Conservation (phyloP, 2,113 vertebrate genomes). For the Engraulis encrasicolus region DNA sequence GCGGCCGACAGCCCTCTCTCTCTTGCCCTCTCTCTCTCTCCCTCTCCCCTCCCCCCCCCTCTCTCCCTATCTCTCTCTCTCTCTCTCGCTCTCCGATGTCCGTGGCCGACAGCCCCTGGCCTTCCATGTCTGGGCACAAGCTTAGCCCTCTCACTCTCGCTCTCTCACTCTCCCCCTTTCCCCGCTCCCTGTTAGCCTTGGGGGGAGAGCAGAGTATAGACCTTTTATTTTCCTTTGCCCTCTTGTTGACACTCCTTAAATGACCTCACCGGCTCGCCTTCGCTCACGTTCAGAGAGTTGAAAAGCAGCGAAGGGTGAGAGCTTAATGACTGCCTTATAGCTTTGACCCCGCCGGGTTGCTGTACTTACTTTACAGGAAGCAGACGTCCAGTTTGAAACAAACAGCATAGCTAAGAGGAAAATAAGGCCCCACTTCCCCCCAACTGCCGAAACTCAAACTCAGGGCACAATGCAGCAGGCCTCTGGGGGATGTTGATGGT, state of each 20-base stretch:
- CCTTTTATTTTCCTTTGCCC: neutral
- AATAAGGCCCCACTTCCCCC: neutral
- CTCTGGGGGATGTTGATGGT: slow-evolving; percentile 16
- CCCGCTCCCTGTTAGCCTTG: neutral
- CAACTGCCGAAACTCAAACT: neutral
- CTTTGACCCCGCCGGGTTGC: neutral
- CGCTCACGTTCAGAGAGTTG: neutral
- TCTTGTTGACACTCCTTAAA: neutral
- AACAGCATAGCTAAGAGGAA: neutral
- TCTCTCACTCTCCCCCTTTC: too few species aligned
- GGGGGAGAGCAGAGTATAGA: neutral
- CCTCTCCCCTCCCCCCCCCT: too few species aligned
- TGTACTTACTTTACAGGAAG: neutral
- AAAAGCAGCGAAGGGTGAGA: neutral
- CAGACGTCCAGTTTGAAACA: neutral
- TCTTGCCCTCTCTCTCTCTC: too few species aligned
- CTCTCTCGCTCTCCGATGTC: too few species aligned
- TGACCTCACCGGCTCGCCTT: neutral
- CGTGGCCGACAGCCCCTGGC: neutral
- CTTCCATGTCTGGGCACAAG: neutral
- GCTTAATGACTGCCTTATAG: slow-evolving; percentile 8
- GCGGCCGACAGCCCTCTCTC: neutral
- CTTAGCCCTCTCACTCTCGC: too few species aligned
- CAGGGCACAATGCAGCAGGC: slow-evolving; percentile 1
- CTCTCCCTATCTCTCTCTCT: too few species aligned